Percentiles rank a stretch among this genome's conserved stretches.
These are phyloP conservation scores for Merops nubicus DNA, from an alignment of 2,113 vertebrate species.

Conservation along the genomic window DNA sequence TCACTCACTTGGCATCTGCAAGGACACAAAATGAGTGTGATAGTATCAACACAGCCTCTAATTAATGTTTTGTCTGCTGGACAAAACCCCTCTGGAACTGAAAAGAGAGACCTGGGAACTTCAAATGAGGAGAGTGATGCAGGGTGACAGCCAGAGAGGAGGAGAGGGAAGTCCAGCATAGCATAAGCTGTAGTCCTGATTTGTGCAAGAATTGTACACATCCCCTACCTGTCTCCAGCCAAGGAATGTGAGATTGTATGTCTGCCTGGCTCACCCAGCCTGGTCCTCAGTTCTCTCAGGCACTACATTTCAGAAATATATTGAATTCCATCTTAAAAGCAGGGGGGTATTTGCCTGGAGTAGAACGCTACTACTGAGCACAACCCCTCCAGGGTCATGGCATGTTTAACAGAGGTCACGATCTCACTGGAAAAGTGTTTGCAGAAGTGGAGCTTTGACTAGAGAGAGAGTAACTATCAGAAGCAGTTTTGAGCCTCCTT, in stretches of 20 bases:
- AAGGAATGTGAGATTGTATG: neutral
- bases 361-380: neutral
- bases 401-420: constrained; percentile 3
- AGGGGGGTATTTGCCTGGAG: constrained; percentile 9
- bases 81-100: neutral
- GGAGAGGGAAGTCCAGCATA: neutral
- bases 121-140: neutral
- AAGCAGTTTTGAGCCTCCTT: neutral
- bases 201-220: neutral
- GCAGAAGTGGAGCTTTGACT: neutral
- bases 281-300: neutral
- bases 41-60: neutral
- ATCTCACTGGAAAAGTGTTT: neutral
- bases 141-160: neutral
- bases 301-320: constrained; percentile 40
- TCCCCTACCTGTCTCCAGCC: neutral
- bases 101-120: neutral
- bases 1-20: neutral
- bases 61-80: neutral
- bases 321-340: constrained; percentile 54
- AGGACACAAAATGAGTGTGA: constrained; percentile 10
- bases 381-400: neutral
- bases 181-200: neutral
- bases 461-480: neutral
- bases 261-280: neutral